phyloP scores from a whole-genome alignment of 2,113 vertebrate species.

The Clinocottus analis region DNA sequence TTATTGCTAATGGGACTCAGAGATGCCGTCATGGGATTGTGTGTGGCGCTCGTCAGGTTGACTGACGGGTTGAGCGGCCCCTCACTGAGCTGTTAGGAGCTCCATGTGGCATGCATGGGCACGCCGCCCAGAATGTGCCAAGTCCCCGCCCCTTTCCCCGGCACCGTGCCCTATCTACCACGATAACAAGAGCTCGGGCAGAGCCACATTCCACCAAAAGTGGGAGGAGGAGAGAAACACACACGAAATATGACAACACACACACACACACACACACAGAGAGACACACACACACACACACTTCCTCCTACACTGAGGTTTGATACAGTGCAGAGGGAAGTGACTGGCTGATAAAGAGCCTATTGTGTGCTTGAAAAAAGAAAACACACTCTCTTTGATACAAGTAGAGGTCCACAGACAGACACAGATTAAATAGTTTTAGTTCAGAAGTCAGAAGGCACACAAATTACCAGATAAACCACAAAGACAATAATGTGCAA shows the following conservation, averaged over 20 bases:
- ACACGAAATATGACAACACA: slow-evolving; percentile 15
- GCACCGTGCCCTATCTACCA: slow-evolving; percentile 66
- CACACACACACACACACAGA: slow-evolving; percentile 16
- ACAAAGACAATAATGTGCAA: neutral
- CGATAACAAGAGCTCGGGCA: slow-evolving; percentile 67
- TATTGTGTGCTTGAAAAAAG: slow-evolving; percentile 47
- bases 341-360: slow-evolving; percentile 59
- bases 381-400: slow-evolving; percentile 31
- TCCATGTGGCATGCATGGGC: slow-evolving; percentile 57
- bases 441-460: neutral
- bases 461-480: neutral
- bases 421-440: neutral
- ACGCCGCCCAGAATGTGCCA: slow-evolving; percentile 72
- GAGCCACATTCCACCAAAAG: slow-evolving; percentile 69
- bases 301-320: slow-evolving; percentile 27
- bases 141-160: slow-evolving; percentile 32
- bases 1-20: slow-evolving; percentile 23
- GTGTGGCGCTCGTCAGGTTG: slow-evolving; percentile 17
- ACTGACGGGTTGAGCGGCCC: slow-evolving; percentile 39
- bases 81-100: slow-evolving; percentile 38
- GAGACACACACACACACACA: slow-evolving; percentile 22
- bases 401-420: neutral
- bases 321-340: slow-evolving; percentile 50
- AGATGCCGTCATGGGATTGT: slow-evolving; percentile 22
- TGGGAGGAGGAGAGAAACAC: slow-evolving; percentile 47